Evolutionary conservation across 2,797 vertebrate species (phyloP).

Genomic region (Mormyrus proboscirostris): DNA sequence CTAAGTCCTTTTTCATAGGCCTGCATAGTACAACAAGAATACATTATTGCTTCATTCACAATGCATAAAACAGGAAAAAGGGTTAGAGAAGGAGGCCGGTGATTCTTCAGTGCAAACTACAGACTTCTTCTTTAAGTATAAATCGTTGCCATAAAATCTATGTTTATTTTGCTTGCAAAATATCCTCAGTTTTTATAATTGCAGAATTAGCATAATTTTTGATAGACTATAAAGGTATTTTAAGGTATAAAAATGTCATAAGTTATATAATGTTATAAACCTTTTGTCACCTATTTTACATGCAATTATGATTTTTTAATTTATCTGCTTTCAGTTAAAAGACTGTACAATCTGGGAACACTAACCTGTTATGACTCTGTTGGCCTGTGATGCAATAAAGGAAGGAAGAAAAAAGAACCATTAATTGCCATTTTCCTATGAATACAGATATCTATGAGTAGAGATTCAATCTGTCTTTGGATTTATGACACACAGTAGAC

Average conservation of each 20-base stretch:
- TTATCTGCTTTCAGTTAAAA: background rate
- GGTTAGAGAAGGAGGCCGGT: background rate
- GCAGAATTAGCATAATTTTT: background rate
- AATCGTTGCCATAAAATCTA: background rate
- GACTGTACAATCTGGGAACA: background rate
- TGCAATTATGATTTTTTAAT: background rate
- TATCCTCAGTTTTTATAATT: background rate
- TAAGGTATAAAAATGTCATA: background rate
- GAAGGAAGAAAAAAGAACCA: background rate
- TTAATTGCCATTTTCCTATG: background rate
- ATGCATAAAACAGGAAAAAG: background rate
- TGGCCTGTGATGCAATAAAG: background rate
- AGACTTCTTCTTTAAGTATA: background rate
- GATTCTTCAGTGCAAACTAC: background rate
- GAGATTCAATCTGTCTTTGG: background rate
- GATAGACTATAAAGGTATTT: background rate
- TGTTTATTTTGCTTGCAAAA: background rate
- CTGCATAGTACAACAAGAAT: background rate
- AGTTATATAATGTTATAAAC: background rate
- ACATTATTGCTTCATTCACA: background rate
- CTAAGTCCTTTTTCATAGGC: background rate
- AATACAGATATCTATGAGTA: background rate
- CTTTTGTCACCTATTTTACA: background rate
- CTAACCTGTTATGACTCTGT: background rate
- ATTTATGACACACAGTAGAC: background rate